Percentiles rank a stretch among this genome's conserved stretches.
Evolutionary conservation across 2,888 invertebrate species (phyloP).

Genomic region (Drosophila paranaensis): DNA sequence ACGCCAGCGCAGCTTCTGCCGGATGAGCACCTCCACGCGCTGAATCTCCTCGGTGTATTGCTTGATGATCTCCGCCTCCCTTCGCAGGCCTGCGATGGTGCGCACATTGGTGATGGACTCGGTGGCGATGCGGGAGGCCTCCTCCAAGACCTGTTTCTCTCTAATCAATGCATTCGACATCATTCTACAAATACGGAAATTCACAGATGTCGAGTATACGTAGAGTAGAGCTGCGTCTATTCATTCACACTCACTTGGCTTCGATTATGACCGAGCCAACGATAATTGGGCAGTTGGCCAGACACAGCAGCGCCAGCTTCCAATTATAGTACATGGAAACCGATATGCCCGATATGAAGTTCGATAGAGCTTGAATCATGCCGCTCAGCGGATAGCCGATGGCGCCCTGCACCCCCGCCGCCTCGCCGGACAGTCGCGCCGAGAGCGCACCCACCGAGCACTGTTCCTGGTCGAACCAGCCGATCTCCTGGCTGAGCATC

Average conservation of each 20-base stretch:
- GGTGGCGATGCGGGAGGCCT: conserved; percentile 89
- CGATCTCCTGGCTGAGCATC: conserved; percentile 90
- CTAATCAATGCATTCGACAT: conserved; percentile 87
- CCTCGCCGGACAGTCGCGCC: conserved; percentile 89
- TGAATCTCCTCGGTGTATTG: conserved; percentile 87
- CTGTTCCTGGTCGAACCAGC: conserved; percentile 89
- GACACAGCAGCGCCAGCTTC: conserved; percentile 89
- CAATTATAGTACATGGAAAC: conserved; percentile 89
- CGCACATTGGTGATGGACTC: conserved; percentile 91
- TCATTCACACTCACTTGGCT: conserved; percentile 84
- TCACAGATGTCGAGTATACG: neutral
- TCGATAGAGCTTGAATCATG: conserved; percentile 89
- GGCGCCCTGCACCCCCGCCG: conserved; percentile 90
- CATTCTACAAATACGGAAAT: conserved; percentile 81
- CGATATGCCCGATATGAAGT: conserved; percentile 87
- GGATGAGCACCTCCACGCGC: conserved; percentile 85
- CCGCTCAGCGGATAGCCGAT: conserved; percentile 90
- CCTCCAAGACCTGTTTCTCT: conserved; percentile 88
- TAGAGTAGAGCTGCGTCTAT: neutral
- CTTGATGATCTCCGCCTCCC: conserved; percentile 87
- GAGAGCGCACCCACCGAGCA: conserved; percentile 90
- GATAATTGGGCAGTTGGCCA: conserved; percentile 89
- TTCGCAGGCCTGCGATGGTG: conserved; percentile 89
- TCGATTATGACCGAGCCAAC: conserved; percentile 89
- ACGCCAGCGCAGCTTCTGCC: conserved; percentile 87